Evolutionary conservation across 2,113 vertebrate genomes (phyloP), one percentile per base, ranked within the genome.

Genomic region (Apodemus speciosus): DNA sequence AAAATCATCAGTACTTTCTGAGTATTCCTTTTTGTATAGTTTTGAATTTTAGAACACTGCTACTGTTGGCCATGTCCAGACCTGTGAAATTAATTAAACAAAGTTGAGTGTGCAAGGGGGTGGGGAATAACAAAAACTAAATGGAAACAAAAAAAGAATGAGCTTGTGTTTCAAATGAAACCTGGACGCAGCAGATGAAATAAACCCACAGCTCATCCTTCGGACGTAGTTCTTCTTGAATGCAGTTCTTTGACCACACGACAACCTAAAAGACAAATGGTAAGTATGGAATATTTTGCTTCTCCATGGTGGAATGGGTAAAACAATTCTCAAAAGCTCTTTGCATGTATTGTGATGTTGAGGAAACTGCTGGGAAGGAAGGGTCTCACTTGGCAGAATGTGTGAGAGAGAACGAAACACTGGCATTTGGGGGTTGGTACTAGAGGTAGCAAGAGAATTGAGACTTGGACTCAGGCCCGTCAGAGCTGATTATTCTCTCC

Each of bases 31-130:
- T 89, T 75, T 38, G 27, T 72, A 43, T 58, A 77, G 77, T 56
- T 92, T 88, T 90, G 75, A 60, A 64, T 68, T 95, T 90, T 77
- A 62, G 30, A 81, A 95, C 80, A 14, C 5, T n/a, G 20, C 1
- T 80, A 51, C 23, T n/a, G 16, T 69, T 89, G 90, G 89, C 35
- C 25, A 32, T 56, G 14, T 46, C 66, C 20, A 72, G 46, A 89
- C 81, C n/a, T 87, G 75, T 80, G 84, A 95, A 58, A 89, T 71
- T 58, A 68, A 46, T 85, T 68, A 75, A 81, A 35, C 23, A 53
- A 81, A 80, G 7, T 13, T 40, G 18, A 46, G 6, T 53, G 27
- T 25, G 60, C 49, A 9, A 9, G 25, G 27, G 14, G 9, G 40
- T 46, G 0, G 6, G 4, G 18, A 4, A 20, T 38, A 32, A 1